Base-by-base conservation (phyloP, 2,888 invertebrate species). In the Drosophila neutralis region DNA sequence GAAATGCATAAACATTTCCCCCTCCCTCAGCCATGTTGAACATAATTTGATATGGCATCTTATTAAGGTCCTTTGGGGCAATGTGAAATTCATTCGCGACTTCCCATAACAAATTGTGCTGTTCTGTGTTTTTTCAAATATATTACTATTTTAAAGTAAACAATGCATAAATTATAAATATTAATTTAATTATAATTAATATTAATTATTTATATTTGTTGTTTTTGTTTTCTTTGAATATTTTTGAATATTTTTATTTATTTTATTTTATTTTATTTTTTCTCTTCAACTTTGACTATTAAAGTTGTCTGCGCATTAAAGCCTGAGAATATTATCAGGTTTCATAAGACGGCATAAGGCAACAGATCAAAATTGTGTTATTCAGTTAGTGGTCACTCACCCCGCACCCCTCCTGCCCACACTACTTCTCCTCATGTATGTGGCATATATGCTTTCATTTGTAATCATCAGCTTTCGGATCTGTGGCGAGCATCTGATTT, bases 1-100 rank as follows among this genome's bases (percentile, higher is more conserved):
- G 71, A 84, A 86, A 76, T 85, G 86, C 86, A 85, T 81, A 86
- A 86, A 76, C 80, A 84, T 78, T 82, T 72, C 79, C 71, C 49
- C 27, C 27, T 2, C 2, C 27, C 27, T 0, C 3, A 83, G 62
- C 78, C 83, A 80, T 80, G 78, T 75, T 81, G 38, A 70, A 73
- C 84, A 83, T 73, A 73, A 83, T 80, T 82, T 73, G 59, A 68
- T 78, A 73, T 82, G 74, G 66, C 68, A 62, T 42, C 40, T 53
- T 31, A 27, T 24, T 24, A 15, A 5, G 27, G 4, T 11, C 60
- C 52, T 64, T 76, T 68, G 68, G 57, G 45, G 27, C 27, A 48
- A 61, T 52, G 35, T 29, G 65, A 74, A 64, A 56, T 66, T 67
- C 66, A 65, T 70, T 73, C 60, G 38, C 27, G 62, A 66, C 51